phyloP scores from a whole-genome alignment of 2,113 vertebrate species.

The Catagonus wagneri region DNA sequence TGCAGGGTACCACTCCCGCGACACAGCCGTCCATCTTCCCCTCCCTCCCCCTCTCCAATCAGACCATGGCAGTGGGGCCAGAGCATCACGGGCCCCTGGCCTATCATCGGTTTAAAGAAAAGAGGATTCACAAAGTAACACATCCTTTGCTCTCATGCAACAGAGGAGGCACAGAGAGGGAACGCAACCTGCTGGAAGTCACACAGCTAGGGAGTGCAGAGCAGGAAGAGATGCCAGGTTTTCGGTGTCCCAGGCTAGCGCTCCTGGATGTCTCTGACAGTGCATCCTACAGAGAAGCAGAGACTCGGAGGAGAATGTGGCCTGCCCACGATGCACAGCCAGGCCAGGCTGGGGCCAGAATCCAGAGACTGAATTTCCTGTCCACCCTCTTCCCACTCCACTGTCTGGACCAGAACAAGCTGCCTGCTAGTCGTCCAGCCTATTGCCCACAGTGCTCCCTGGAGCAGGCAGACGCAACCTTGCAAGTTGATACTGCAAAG shows the following conservation, averaged over 20 bases:
- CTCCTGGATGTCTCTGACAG: neutral
- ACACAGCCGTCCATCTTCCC: neutral
- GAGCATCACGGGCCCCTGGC: no score
- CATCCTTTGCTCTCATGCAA: neutral
- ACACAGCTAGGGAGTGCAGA: neutral
- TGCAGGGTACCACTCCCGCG: no score
- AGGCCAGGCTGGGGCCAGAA: neutral
- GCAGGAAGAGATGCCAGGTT: neutral
- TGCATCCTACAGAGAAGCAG: neutral
- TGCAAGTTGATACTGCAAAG: neutral
- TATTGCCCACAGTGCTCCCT: accelerated
- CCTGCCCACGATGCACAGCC: neutral
- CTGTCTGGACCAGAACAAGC: neutral
- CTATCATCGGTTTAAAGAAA: neutral
- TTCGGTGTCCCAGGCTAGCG: neutral
- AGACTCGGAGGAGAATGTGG: neutral
- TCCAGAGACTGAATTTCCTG: neutral
- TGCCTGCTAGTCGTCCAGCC: neutral
- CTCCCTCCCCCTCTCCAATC: neutral
- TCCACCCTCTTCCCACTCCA: no score
- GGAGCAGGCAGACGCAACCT: neutral
- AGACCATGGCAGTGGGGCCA: neutral
- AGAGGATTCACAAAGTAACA: neutral
- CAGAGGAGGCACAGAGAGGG: neutral
- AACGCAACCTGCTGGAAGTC: neutral